Evolutionary conservation across 2,797 vertebrate species (phyloP).

Genomic region (Sebastes miniatus): DNA sequence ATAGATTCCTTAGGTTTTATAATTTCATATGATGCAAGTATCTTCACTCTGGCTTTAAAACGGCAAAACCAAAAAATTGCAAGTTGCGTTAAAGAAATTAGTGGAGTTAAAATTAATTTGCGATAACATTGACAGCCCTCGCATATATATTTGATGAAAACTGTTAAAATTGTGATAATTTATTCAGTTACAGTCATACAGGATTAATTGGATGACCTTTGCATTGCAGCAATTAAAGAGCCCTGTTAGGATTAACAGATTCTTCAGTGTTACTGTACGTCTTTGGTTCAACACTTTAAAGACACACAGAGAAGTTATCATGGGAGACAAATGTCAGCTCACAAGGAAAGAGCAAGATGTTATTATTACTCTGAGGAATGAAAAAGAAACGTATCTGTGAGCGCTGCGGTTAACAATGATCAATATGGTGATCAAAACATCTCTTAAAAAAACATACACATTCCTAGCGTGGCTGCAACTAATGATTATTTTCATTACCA

Average conservation of each 20-base stretch:
- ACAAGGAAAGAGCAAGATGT: not conserved
- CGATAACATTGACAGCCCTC: no score
- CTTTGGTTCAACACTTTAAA: not conserved
- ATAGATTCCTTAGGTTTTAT: no score
- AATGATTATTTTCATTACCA: not conserved
- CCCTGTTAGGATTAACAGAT: not conserved
- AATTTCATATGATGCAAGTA: no score
- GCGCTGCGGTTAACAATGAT: not conserved
- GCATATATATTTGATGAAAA: not conserved
- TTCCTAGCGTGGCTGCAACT: not conserved
- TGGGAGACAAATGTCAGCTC: not conserved
- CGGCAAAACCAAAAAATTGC: no score
- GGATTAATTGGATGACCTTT: not conserved
- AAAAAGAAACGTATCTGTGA: not conserved
- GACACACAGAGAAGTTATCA: not conserved
- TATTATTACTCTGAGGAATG: not conserved
- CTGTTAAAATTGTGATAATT: not conserved
- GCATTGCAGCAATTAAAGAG: not conserved
- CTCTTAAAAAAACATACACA: not conserved
- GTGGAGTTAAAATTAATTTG: no score
- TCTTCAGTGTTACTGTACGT: not conserved
- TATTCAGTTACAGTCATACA: not conserved
- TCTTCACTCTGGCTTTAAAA: no score
- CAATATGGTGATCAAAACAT: no score
- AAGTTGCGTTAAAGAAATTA: no score